A percentile compares a stretch with the other conserved stretches of the same genome.
phyloP scores from a whole-genome alignment of 2,797 vertebrate genomes.

The Eutrigla gurnardus region DNA sequence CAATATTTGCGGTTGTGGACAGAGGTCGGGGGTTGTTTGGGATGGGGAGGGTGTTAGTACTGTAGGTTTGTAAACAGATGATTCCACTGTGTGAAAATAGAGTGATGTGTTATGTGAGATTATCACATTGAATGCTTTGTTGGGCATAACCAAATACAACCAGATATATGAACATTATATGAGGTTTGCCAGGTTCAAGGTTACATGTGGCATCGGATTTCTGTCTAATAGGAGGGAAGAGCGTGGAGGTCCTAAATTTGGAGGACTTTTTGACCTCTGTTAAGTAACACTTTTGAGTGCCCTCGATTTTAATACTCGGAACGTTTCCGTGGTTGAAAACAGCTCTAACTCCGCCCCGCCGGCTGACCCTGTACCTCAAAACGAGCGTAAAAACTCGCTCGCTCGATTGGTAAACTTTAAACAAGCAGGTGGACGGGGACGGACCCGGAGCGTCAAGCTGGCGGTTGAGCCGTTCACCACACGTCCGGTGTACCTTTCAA shows the following conservation, averaged over 20 bases:
- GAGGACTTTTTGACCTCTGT: constrained; percentile 15
- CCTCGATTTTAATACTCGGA: background rate
- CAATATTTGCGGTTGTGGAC: constrained; percentile 47
- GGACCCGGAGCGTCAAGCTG: background rate
- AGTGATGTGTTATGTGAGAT: background rate
- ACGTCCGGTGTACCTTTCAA: background rate
- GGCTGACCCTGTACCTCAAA: background rate
- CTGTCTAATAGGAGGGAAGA: background rate
- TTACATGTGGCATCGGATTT: background rate
- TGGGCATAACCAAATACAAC: too few species aligned
- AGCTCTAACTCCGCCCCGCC: background rate
- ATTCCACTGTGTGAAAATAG: background rate
- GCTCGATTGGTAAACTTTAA: constrained; percentile 10
- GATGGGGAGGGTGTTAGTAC: background rate
- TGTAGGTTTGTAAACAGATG: background rate
- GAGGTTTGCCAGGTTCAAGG: constrained; percentile 21
- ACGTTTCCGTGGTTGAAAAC: too few species aligned
- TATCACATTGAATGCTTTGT: background rate
- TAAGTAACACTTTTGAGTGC: constrained; percentile 11
- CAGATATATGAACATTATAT: background rate
- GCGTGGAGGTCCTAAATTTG: background rate
- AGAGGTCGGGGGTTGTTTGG: constrained; percentile 13
- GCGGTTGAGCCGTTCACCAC: background rate
- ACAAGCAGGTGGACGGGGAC: background rate
- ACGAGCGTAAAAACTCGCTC: background rate